Percentiles rank a stretch among this genome's conserved stretches.
These are phyloP conservation scores for Lutjanus argentimaculatus DNA, from an alignment of 2,797 vertebrate species.

Conservation along the genomic window DNA sequence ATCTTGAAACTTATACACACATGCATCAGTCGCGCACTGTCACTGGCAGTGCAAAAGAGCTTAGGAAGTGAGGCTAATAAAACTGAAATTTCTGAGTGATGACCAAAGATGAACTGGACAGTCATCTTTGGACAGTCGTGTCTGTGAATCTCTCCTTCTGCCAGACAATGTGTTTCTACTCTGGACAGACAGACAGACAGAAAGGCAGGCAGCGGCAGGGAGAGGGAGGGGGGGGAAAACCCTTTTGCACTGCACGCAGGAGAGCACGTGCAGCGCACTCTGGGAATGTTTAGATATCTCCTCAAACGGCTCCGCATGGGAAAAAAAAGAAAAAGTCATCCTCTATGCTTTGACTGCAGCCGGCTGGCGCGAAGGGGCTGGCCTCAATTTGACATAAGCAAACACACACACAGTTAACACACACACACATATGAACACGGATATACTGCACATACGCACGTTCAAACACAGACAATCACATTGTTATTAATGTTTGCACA, in stretches of 20 bases:
- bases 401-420: constrained; percentile 61
- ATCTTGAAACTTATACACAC: not conserved
- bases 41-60: not conserved
- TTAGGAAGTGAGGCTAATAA: constrained; percentile 6
- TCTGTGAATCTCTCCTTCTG: constrained; percentile 54
- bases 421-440: constrained; percentile 29
- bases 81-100: constrained; percentile 25
- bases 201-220: constrained; percentile 18
- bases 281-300: constrained; percentile 93
- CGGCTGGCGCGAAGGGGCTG: constrained; percentile 69
- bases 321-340: constrained; percentile 85
- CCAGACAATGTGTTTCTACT: constrained; percentile 76
- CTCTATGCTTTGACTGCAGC: constrained; percentile 78
- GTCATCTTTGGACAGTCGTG: constrained; percentile 13
- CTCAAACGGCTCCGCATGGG: constrained; percentile 88
- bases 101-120: constrained; percentile 40
- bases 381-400: constrained; percentile 70
- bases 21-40: not conserved
- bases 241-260: constrained; percentile 82
- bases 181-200: constrained; percentile 52
- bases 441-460: constrained; percentile 25
- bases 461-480: constrained; percentile 7
- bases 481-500: constrained; percentile 22
- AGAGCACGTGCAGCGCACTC: constrained; percentile 93
- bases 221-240: constrained; percentile 74